phyloP scores from a whole-genome alignment of 2,113 vertebrate species.

The Ptyas mucosa region DNA sequence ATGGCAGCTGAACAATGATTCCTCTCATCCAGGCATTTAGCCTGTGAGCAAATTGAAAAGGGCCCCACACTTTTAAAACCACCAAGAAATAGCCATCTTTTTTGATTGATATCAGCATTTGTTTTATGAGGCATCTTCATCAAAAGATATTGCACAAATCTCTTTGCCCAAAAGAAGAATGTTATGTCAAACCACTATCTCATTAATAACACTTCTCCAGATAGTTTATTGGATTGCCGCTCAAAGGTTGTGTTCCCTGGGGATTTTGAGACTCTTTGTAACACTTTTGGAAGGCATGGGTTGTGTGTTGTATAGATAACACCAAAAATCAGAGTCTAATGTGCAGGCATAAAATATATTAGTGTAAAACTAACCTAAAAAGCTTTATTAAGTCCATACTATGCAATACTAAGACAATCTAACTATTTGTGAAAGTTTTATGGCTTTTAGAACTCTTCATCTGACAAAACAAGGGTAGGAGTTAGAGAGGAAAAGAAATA shows the following conservation, averaged over 20 bases:
- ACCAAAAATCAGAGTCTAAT: background rate
- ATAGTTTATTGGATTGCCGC: background rate
- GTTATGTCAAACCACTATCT: conserved; percentile 14
- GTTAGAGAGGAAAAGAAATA: background rate
- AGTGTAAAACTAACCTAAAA: background rate
- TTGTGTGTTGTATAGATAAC: background rate
- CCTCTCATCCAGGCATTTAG: accelerated
- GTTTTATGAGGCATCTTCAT: conserved; percentile 38
- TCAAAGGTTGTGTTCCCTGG: background rate
- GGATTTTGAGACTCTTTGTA: background rate
- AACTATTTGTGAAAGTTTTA: background rate
- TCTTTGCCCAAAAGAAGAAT: conserved; percentile 46
- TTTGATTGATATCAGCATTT: conserved; percentile 49
- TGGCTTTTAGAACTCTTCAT: background rate
- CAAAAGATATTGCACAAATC: conserved; percentile 26
- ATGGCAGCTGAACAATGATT: background rate
- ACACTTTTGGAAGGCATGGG: background rate
- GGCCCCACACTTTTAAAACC: background rate
- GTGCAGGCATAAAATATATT: background rate
- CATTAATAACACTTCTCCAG: background rate
- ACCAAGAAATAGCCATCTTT: background rate
- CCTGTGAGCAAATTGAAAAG: conserved; percentile 6
- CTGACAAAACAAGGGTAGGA: background rate
- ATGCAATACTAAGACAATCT: background rate
- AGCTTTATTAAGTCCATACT: background rate